Evolutionary conservation across 2,113 vertebrate species (phyloP), one percentile per base, ranked within the genome.

Genomic region (Epinephelus cyanopodus): DNA sequence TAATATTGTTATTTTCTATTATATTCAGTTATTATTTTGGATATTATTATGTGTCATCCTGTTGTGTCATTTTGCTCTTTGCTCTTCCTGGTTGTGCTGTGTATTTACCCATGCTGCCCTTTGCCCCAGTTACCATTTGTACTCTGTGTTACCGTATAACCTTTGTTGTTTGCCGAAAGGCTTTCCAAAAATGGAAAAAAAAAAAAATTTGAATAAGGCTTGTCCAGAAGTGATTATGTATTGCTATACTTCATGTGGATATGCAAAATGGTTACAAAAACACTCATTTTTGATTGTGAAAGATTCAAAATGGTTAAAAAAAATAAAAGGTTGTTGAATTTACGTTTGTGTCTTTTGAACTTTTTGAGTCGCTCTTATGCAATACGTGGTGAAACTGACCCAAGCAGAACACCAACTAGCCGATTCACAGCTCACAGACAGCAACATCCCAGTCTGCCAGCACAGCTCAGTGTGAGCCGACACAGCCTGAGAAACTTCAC

Each of bases 31-130:
- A 42, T 87, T 92, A 85, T 92, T 92, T 87, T 87, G 74, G 63
- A 52, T 89, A 85, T 90, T 83, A 84, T 86, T 81, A 61, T 77
- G 70, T 92, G 89, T 92, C 91, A 84, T 81, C 71, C 70, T 90
- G 75, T 91, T 85, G 93, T 92, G 84, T 94, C 84, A 82, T 84
- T 91, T 89, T 88, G 87, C 90, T 91, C 83, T 80, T 62, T 78
- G 87, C 87, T 93, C 86, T 92, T 93, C 92, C 90, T 90, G 79
- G 89, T 91, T 90, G 94, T 95, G 93, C 92, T 92, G 90, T 93
- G 90, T 94, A 91, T 95, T 94, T 91, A 86, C 87, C 86, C 89
- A 89, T 78, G 48, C 71, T 72, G 61, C 77, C 86, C 84, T 67
- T 79, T 77, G 68, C 84, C 84, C 72, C 87, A 82, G 54, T 88